phyloP scores from a whole-genome alignment of 2,797 vertebrate species.

The Thamnophis elegans region DNA sequence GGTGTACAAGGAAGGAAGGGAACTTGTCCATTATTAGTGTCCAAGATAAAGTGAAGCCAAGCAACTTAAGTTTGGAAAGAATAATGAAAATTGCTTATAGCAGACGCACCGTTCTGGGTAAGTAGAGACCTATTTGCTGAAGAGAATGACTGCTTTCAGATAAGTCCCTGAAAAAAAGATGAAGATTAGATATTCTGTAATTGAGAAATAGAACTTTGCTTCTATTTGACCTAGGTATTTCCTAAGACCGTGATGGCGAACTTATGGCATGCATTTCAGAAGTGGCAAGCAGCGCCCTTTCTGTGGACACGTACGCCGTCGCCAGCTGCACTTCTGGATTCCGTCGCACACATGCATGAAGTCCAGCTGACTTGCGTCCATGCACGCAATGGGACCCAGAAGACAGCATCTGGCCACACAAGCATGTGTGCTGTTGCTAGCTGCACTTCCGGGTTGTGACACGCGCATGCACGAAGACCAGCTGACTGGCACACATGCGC shows the following conservation, averaged over 20 bases:
- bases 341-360: too few species aligned
- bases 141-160: neutral
- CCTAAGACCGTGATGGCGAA: neutral
- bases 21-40: neutral
- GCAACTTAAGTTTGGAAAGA: neutral
- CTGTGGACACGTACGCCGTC: too few species aligned
- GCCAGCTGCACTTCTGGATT: too few species aligned
- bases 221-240: neutral
- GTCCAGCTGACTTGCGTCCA: too few species aligned
- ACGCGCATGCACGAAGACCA: too few species aligned
- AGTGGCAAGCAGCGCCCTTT: too few species aligned
- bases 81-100: neutral
- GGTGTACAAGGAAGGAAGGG: neutral
- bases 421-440: too few species aligned
- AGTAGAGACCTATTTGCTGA: neutral
- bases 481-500: too few species aligned
- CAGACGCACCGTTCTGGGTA: neutral
- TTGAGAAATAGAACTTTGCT: neutral
- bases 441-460: too few species aligned
- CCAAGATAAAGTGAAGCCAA: neutral
- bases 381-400: too few species aligned
- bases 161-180: neutral
- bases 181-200: neutral
- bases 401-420: too few species aligned
- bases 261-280: too few species aligned